Evolutionary conservation across 2,888 invertebrate species (phyloP), one percentile per base, ranked within the genome.

Genomic region (Acheta domesticus): DNA sequence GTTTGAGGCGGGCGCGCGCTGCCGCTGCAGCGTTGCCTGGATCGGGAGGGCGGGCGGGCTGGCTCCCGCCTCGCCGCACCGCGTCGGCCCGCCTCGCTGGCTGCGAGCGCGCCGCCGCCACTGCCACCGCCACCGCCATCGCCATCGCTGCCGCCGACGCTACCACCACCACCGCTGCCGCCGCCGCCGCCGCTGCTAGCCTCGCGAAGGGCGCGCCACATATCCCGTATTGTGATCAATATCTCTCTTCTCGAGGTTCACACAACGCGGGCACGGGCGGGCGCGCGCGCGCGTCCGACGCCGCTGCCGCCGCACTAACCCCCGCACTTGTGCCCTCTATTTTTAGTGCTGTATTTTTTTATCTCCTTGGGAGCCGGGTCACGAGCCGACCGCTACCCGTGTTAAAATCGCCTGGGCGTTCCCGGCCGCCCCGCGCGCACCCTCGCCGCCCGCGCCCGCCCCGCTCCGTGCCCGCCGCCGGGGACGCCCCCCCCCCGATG

Each of bases 151-250:
- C 76, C 79, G 73, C 76, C 79, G 79, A 77, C 8, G 1, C 62
- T 8, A 3, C 62, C 62, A 0, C 62, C 62, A 16, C 14, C 62
- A 12, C 62, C 62, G 0, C 62, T 16, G 8, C 5, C 62, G 14
- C 62, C 62, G 3, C 62, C 62, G n/a, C 79, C 74, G 73, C 76
- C 21, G n/a, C 36, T 73, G 23, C 20, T 79, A 79, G 79, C 79
- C 79, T 79, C 79, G 79, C 79, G 73, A 49, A 48, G 78, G 79
- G 76, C 76, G 76, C 77, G 19, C 76, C 77, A 78, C 78, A 74
- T 74, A 78, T 77, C 49, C 73, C 74, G 23, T 50, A 23, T 74
- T 62, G 76, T 79, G 79, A 79, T 79, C 79, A 79, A 79, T 79
- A 79, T 79, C 79, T 79, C 73, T 74, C 23, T 76, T 49, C 77